Conservation (phyloP, 2,888 invertebrate species). For the Julus scandinavius region DNA sequence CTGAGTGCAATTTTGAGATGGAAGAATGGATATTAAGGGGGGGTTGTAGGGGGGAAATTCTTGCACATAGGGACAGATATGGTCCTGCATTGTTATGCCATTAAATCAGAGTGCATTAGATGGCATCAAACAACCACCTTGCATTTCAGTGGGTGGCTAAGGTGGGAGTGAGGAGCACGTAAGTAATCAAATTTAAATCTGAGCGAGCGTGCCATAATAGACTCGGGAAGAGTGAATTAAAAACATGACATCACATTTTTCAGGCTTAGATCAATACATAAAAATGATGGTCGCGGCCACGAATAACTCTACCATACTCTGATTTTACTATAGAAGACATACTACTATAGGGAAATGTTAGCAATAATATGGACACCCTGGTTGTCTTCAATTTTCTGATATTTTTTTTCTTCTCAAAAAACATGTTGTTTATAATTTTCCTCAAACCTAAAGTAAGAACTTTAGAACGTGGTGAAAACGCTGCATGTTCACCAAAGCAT, state of each 20-base stretch:
- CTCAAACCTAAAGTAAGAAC: background rate
- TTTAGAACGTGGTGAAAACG: background rate
- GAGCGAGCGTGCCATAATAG: background rate
- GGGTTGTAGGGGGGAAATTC: background rate
- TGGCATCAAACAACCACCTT: background rate
- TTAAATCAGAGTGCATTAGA: conserved; percentile 39
- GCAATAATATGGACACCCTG: too few species aligned
- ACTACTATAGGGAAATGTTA: too few species aligned
- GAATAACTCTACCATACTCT: background rate
- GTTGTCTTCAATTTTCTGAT: too few species aligned
- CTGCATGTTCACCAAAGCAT: background rate
- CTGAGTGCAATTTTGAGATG: conserved; percentile 4
- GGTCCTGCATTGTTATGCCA: conserved; percentile 6
- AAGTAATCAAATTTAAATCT: background rate
- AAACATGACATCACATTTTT: background rate
- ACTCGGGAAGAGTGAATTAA: background rate
- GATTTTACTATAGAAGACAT: too few species aligned
- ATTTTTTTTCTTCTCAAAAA: background rate
- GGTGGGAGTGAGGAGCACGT: background rate
- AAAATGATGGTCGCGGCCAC: background rate
- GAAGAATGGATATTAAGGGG: background rate
- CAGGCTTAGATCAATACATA: background rate
- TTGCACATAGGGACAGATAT: background rate
- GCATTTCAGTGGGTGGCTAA: background rate
- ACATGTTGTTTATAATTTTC: background rate